Evolutionary conservation across 2,888 invertebrate genomes (phyloP).

Genomic region (Craniophora ligustri): DNA sequence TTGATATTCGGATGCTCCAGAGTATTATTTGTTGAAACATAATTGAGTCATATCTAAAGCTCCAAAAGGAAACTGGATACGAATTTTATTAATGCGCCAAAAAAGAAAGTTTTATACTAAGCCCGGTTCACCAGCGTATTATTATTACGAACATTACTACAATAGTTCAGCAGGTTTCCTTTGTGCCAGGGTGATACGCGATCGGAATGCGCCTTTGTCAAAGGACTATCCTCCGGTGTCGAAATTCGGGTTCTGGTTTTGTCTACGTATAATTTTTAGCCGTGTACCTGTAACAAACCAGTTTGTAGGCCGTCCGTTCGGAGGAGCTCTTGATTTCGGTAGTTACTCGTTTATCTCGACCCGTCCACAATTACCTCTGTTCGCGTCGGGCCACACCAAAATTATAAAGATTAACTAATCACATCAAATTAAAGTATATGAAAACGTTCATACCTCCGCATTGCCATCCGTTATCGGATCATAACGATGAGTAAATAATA

Average conservation of each 20-base stretch:
- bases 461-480: slow-evolving; percentile 52
- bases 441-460: slow-evolving; percentile 68
- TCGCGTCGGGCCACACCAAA: slow-evolving; percentile 54
- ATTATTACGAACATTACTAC: slow-evolving; percentile 44
- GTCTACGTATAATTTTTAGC: slow-evolving; percentile 85
- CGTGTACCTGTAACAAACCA: slow-evolving; percentile 84
- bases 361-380: slow-evolving; percentile 64
- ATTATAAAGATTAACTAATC: slow-evolving; percentile 67
- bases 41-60: background rate
- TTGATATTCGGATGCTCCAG: slow-evolving; percentile 11
- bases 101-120: slow-evolving; percentile 27
- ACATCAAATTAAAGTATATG: slow-evolving; percentile 63
- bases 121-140: slow-evolving; percentile 23
- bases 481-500: slow-evolving; percentile 67
- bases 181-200: slow-evolving; percentile 63
- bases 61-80: slow-evolving; percentile 9
- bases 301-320: slow-evolving; percentile 75
- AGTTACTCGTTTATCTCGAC: slow-evolving; percentile 71
- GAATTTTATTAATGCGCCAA: slow-evolving; percentile 9
- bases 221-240: slow-evolving; percentile 72
- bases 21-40: slow-evolving; percentile 6
- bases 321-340: slow-evolving; percentile 69
- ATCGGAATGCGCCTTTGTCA: slow-evolving; percentile 81
- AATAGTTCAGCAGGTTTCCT: slow-evolving; percentile 60
- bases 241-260: slow-evolving; percentile 76